A percentile compares a stretch with the other conserved stretches of the same genome.
phyloP scores from a whole-genome alignment of 1,140 invertebrate species.

The Meloidogyne hapla region DNA sequence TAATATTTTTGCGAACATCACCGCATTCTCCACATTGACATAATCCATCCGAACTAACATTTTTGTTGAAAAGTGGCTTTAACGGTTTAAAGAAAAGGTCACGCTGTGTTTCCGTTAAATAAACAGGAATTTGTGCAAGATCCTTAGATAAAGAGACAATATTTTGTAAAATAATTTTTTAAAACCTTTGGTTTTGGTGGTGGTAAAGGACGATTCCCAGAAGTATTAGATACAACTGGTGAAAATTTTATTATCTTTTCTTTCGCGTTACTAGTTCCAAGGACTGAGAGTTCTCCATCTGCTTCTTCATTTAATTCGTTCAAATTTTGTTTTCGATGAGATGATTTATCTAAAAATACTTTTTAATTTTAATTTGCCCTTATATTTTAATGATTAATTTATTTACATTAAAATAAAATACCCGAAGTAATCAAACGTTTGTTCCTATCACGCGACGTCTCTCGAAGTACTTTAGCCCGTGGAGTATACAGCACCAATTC shows the following conservation, averaged over 20 bases:
- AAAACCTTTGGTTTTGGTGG: constrained; percentile 25
- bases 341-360: constrained; percentile 13
- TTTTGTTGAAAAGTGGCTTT: constrained; percentile 32
- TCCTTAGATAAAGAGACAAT: constrained; percentile 21
- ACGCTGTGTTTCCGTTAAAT: constrained; percentile 38
- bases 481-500: constrained; percentile 32
- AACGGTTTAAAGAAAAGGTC: constrained; percentile 41
- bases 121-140: constrained; percentile 33
- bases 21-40: constrained; percentile 41
- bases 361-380: neutral
- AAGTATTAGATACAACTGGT: neutral
- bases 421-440: neutral
- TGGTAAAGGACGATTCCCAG: neutral
- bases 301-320: constrained; percentile 15
- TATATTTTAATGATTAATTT: neutral
- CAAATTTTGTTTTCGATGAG: constrained; percentile 38
- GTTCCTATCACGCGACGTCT: neutral
- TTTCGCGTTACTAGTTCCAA: constrained; percentile 7
- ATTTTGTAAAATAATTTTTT: neutral
- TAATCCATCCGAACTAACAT: constrained; percentile 18
- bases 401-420: neutral
- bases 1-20: constrained; percentile 25
- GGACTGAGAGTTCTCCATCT: constrained; percentile 15
- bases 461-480: constrained; percentile 19
- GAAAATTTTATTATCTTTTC: constrained; percentile 9